These are phyloP conservation scores for Aphelocoma coerulescens DNA, from an alignment of 2,113 vertebrate genomes.

Conservation along the genomic window DNA sequence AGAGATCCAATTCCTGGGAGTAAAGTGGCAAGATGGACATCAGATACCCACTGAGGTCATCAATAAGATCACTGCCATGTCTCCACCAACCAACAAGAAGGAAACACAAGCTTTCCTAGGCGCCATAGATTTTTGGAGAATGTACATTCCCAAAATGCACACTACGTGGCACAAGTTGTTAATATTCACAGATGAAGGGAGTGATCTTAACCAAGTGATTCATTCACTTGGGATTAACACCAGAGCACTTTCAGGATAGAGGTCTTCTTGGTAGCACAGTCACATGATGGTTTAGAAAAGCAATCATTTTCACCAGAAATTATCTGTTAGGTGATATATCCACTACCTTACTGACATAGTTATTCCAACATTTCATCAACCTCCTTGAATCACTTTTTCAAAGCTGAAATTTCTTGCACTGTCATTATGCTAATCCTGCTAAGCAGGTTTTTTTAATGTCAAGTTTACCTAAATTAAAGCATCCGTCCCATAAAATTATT, in stretches of 20 bases:
- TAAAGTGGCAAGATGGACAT: too few species aligned
- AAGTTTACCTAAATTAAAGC: background rate
- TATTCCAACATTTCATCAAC: background rate
- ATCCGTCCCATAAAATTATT: background rate
- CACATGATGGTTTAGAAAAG: background rate
- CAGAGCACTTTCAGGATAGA: background rate
- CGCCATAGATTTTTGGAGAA: too few species aligned
- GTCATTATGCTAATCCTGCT: background rate
- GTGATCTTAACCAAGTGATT: background rate
- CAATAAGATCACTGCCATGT: too few species aligned
- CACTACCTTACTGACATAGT: background rate
- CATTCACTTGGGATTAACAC: background rate
- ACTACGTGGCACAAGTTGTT: background rate
- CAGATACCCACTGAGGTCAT: too few species aligned
- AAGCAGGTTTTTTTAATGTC: background rate
- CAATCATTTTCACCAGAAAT: background rate
- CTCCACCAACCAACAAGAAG: too few species aligned
- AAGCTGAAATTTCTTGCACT: background rate
- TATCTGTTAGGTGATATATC: background rate
- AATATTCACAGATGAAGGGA: background rate
- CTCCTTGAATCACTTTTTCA: background rate
- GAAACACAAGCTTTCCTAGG: too few species aligned
- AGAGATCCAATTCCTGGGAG: too few species aligned
- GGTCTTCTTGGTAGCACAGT: background rate
- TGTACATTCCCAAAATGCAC: too few species aligned